These are phyloP conservation scores for Beris chalybata DNA, from an alignment of 2,888 invertebrate species.

Conservation along the genomic window DNA sequence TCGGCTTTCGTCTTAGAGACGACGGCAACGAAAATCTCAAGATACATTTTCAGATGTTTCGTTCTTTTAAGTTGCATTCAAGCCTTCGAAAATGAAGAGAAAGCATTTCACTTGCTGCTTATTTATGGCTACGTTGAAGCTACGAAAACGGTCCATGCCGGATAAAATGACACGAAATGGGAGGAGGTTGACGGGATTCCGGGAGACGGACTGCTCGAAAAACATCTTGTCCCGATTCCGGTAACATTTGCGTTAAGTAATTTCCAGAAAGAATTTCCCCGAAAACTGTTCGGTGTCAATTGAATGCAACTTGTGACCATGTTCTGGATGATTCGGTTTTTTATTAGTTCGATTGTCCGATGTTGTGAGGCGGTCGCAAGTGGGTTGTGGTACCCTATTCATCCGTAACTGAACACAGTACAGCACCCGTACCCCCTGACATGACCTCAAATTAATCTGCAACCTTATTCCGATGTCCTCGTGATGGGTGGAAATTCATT, in stretches of 20 bases:
- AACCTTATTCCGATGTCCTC: conserved; percentile 24
- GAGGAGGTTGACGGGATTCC: conserved; percentile 9
- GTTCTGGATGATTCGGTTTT: conserved; percentile 10
- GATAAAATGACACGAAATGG: conserved; percentile 34
- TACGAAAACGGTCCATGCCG: conserved; percentile 10
- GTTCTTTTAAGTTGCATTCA: neutral
- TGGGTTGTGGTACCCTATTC: conserved; percentile 2
- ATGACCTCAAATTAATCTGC: conserved; percentile 39
- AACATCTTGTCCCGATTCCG: conserved; percentile 29
- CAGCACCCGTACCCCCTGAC: conserved; percentile 31
- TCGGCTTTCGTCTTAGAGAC: neutral
- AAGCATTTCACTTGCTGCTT: conserved; percentile 6
- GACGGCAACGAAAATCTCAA: neutral
- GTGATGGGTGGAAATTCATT: conserved; percentile 13
- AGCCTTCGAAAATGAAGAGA: conserved; percentile 7
- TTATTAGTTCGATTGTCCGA: neutral
- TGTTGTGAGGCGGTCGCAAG: neutral
- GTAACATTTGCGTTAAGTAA: conserved; percentile 18
- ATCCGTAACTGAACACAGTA: conserved; percentile 10
- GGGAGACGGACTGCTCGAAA: neutral
- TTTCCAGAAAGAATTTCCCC: conserved; percentile 10
- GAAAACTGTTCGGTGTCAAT: conserved; percentile 26
- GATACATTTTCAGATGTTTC: neutral
- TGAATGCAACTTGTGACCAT: conserved; percentile 15
- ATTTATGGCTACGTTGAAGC: conserved; percentile 16